phyloP scores from a whole-genome alignment of 2,888 invertebrate genomes.

The Macroteleia sp. region DNA sequence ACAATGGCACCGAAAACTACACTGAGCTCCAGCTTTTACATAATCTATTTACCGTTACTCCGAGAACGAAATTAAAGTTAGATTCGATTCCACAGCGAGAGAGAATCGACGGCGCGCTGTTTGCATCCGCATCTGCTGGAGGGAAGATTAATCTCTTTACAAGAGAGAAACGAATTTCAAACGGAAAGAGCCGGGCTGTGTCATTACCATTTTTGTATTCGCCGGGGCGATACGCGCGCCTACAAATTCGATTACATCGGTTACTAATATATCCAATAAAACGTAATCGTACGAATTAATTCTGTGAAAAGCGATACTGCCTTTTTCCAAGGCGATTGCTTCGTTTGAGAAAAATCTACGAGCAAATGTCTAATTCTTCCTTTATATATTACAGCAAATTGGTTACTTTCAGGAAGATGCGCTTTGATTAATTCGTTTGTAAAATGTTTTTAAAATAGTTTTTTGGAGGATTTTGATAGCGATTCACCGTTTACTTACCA shows the following conservation, averaged over 20 bases:
- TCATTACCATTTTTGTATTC: constrained; percentile 52
- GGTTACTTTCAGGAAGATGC: too few species aligned
- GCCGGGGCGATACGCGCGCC: constrained; percentile 1
- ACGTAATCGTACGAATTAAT: constrained; percentile 30
- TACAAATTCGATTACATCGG: constrained; percentile 33
- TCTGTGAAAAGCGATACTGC: background rate
- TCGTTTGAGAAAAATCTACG: background rate
- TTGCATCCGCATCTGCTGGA: constrained; percentile 59
- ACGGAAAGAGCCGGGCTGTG: constrained; percentile 26
- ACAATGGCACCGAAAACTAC: constrained; percentile 59
- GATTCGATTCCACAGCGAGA: constrained; percentile 58
- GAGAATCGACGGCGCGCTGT: constrained; percentile 57
- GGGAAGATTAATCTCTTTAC: constrained; percentile 62
- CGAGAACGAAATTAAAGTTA: constrained; percentile 62
- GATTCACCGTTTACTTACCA: too few species aligned
- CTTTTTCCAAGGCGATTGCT: background rate
- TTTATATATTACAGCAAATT: too few species aligned
- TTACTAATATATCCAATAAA: constrained; percentile 37
- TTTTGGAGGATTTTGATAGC: too few species aligned
- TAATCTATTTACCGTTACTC: constrained; percentile 64
- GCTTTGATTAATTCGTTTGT: too few species aligned
- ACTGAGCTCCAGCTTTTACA: constrained; percentile 59
- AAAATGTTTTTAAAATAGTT: too few species aligned
- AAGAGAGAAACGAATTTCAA: constrained; percentile 51
- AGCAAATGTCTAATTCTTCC: too few species aligned